These are phyloP conservation scores for Sakesphorus luctuosus DNA, from an alignment of 2,113 vertebrate genomes.

Conservation along the genomic window DNA sequence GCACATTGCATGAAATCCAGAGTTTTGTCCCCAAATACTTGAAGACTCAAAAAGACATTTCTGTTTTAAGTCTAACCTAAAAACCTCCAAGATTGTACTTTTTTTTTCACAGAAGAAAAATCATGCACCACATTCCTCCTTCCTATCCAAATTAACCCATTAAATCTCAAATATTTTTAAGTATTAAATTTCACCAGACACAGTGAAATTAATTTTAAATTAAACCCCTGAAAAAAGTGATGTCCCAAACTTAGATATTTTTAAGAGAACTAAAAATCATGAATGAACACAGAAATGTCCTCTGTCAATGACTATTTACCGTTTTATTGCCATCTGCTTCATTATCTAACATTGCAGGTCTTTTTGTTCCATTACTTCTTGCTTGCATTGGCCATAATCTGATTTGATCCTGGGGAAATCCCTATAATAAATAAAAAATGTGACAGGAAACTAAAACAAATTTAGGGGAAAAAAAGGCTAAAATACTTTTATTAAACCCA, in stretches of 20 bases:
- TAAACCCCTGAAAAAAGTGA: neutral
- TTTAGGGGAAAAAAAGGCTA: neutral
- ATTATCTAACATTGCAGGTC: conserved; percentile 97
- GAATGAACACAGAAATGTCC: neutral
- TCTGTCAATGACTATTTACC: conserved; percentile 73
- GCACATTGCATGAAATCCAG: neutral
- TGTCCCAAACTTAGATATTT: neutral
- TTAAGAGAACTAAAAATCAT: neutral
- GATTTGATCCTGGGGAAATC: conserved; percentile 99
- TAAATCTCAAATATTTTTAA: neutral
- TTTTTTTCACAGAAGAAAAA: neutral
- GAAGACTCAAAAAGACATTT: neutral
- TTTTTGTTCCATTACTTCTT: conserved; percentile 96
- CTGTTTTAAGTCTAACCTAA: neutral
- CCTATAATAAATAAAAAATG: conserved; percentile 74
- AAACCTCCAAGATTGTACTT: rapidly evolving
- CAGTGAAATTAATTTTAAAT: neutral
- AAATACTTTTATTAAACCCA: neutral
- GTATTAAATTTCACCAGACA: neutral
- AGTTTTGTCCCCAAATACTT: neutral
- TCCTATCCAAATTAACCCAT: neutral
- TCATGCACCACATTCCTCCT: neutral
- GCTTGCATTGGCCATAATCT: conserved; percentile 99
- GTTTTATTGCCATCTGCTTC: conserved; percentile 98
- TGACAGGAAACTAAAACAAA: neutral